phyloP scores from a whole-genome alignment of 2,797 vertebrate species.

The Cryptoprocta ferox region DNA sequence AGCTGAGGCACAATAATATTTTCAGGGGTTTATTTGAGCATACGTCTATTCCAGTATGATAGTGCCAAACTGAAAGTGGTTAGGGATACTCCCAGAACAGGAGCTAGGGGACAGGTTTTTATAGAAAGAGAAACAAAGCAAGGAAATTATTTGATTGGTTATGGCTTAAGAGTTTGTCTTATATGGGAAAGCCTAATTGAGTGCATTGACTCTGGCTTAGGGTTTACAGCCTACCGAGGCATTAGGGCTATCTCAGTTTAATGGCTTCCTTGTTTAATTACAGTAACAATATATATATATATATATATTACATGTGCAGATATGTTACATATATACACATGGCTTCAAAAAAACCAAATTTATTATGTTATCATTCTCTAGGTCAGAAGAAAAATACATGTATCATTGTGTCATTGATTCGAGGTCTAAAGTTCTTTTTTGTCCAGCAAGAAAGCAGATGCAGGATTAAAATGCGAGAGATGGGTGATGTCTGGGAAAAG shows the following conservation, averaged over 20 bases:
- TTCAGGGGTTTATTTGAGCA: neutral
- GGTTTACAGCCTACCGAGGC: neutral
- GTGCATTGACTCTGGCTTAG: neutral
- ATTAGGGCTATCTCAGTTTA: neutral
- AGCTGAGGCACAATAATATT: neutral
- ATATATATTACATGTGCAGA: neutral
- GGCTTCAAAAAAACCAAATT: neutral
- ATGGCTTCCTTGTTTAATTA: neutral
- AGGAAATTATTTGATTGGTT: neutral
- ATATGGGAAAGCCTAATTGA: neutral
- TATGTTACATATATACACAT: neutral
- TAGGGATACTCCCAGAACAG: neutral
- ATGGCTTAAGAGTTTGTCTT: neutral
- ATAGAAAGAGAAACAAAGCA: neutral
- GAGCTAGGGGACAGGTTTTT: neutral
- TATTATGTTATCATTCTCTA: neutral
- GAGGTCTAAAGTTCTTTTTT: too few species aligned
- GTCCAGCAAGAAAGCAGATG: too few species aligned
- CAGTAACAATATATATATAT: neutral
- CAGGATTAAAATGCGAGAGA: too few species aligned
- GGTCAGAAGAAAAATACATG: neutral
- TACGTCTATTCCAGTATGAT: neutral
- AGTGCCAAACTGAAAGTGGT: neutral
- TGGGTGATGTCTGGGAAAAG: too few species aligned
- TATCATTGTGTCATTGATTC: too few species aligned